Evolutionary conservation across 2,797 vertebrate genomes (phyloP), one percentile per base, ranked within the genome.

Genomic region (Pseudotriccus pelzelni): DNA sequence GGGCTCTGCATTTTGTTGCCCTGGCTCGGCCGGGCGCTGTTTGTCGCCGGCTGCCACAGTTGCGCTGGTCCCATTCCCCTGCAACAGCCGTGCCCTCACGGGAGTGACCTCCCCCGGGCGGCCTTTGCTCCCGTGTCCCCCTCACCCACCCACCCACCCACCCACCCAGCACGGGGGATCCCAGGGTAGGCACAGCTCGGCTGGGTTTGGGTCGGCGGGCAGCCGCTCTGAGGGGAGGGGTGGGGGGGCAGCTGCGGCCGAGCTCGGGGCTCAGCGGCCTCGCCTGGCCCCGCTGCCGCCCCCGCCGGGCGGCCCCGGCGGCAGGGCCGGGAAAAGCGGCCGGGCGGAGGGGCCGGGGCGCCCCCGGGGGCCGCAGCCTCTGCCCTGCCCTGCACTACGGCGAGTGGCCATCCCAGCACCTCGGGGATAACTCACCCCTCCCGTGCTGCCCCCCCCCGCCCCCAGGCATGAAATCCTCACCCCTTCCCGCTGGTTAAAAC

Each of bases 171-270:
- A 17, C 3, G 4, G 41, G 12, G 32, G 28, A 37, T 18, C 20
- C 36, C 23, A 5, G 64, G 27, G 41, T 1, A 53, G 1, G 1
- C 34, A 1, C 2, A 36, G 6, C 27, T 23, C 36, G 4, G 6
- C 3, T 13, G 41, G 34, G 7, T 25, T 46, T 9, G 62, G 37
- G n/a, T n/a, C n/a, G n/a, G n/a, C n/a, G n/a, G n/a, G n/a, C n/a
- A n/a, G n/a, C n/a, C n/a, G n/a, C n/a, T n/a, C n/a, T n/a, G n/a
- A n/a, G n/a, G n/a, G n/a, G n/a, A n/a, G n/a, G n/a, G n/a, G n/a
- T n/a, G n/a, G n/a, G 22, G 9, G 24, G 10, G 8, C 46, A 49
- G 30, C 58, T 32, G 14, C 6, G n/a, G 41, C 63, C 43, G 6
- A 37, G 32, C 56, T 36, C 18, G 8, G 39, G 12, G 22, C 30